Evolutionary conservation across 2,888 invertebrate species (phyloP).

Genomic region (Xanthia togata): DNA sequence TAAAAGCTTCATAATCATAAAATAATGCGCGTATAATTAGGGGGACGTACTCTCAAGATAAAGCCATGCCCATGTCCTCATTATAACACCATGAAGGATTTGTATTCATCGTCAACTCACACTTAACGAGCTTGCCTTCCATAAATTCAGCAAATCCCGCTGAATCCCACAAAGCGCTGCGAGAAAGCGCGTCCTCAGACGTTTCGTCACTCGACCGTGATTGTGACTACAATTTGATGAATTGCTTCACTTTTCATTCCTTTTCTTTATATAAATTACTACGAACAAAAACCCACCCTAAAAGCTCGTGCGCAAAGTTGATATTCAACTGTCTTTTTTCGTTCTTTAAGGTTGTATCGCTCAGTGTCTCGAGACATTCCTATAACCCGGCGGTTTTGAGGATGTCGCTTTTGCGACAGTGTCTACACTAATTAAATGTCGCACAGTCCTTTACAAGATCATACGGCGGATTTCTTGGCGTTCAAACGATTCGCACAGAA

Average conservation of each 20-base stretch:
- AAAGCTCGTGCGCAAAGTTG: conserved; percentile 18
- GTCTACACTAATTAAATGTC: conserved; percentile 76
- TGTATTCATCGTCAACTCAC: conserved; percentile 72
- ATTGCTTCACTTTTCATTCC: conserved; percentile 80
- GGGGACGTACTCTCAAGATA: conserved; percentile 40
- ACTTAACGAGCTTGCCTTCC: conserved; percentile 77
- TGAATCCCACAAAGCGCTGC: conserved; percentile 74
- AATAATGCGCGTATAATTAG: conserved; percentile 49
- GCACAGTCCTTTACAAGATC: conserved; percentile 58
- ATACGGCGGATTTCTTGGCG: conserved; percentile 51
- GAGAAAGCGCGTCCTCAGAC: conserved; percentile 73
- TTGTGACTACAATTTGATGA: conserved; percentile 85
- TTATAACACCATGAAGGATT: conserved; percentile 66
- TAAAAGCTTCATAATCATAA: conserved; percentile 39
- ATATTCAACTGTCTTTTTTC: neutral
- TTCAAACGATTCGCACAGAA: conserved; percentile 64
- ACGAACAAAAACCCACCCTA: conserved; percentile 40
- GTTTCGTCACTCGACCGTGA: conserved; percentile 81
- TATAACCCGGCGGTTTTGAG: conserved; percentile 70
- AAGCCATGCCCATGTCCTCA: conserved; percentile 45
- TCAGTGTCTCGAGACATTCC: conserved; percentile 54
- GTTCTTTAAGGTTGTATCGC: conserved; percentile 42
- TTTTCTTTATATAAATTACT: conserved; percentile 56
- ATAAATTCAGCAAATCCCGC: conserved; percentile 79
- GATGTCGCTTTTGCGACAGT: conserved; percentile 69